Base-by-base conservation (phyloP, 2,888 invertebrate species). In the Nephrocerus scutellatus region DNA sequence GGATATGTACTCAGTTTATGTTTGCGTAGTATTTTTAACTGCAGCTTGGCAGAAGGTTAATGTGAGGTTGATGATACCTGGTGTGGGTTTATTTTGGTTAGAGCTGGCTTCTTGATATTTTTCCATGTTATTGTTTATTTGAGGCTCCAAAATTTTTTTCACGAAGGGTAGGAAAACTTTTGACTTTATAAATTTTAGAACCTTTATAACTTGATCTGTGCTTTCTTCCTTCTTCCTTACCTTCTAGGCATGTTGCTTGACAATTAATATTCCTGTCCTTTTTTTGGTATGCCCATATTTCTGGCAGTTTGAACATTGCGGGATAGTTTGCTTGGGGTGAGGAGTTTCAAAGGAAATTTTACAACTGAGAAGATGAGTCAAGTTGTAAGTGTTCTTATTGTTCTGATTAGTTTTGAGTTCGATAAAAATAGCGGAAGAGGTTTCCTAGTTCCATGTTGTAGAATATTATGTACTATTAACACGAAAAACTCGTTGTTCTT, bases 291-390 rank as follows among this genome's bases (percentile, higher is more conserved):
- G 41, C 3, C 32, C 36, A 12, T 36, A 41, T 21, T 36, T 36
- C 28, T 41, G 36, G 28, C 41, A 41, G 13, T 32, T 36, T 10
- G 36, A 18, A 19, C 41, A 41, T 21, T 41, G 35, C 3, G 30
- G 30, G 12, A 40, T 35, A 13, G 10, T 34, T 30, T 30, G 14
- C 24, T 26, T 39, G 13, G 19, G 32, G 21, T 39, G 26, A 9
- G 39, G 21, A n/a, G 39, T 25, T 22, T 39, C 34, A 19, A 35
- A 34, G 10, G n/a, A 14, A 9, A 39, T 18, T 24, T 34, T 33
- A 10, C 29, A 29, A 13, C 30, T 33, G 9, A 29, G 18, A n/a
- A 38, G 15, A 12, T 14, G 13, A 6, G 34, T 22, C 7, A 34
- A 22, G 21, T 8, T n/a, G 14, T 22, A 35, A 14, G 28, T 39